Base-by-base conservation (phyloP, 2,113 vertebrate genomes). In the Phalacrocorax brasilianus region DNA sequence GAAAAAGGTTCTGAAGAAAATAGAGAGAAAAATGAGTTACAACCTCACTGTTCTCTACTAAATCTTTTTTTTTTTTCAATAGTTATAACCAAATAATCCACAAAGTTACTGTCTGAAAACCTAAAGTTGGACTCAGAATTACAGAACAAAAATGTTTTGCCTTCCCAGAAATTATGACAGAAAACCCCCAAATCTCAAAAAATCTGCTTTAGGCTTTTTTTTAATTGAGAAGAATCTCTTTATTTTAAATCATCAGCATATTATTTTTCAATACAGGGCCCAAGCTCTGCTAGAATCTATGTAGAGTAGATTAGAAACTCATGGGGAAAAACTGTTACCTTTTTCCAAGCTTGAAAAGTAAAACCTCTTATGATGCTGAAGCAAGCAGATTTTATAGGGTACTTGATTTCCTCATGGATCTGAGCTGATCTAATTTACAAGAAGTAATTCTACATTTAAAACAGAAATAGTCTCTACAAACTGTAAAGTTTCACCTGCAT, bases 101-200 rank as follows among this genome's bases (percentile, higher is more conserved):
- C 50, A 81, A 62, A 70, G 50, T 20, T 82, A 65, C 62, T 65
- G 74, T 33, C 30, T 78, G 44, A 66, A 92, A 95, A 73, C 45
- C 38, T 72, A 35, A 27, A 89, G 27, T 0, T 1, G 0, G 62
- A 68, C 50, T 90, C 65, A 26, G 13, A 91, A 79, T 0, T 44
- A 35, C 9, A 40, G 30, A 76, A 68, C 11, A 84, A 91, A 72
- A 68, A 27, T 28, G 23, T 28, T 47, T 61, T 53, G 40, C 26
- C 26, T 90, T 89, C 74, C 70, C 56, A 92, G 85, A 94, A 92
- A 92, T 81, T 6, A 59, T 47, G 28, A 77, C 42, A 49, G 20
- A 67, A 53, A 67, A 53, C 79, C 83, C 23, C 10, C 33, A 33
- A 24, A 49, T 52, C 61, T 78, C 14, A 5, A 73, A 85, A 7